Percentiles rank a stretch among this genome's conserved stretches.
phyloP scores from a whole-genome alignment of 2,888 invertebrate species.

The Tinea pellionella region DNA sequence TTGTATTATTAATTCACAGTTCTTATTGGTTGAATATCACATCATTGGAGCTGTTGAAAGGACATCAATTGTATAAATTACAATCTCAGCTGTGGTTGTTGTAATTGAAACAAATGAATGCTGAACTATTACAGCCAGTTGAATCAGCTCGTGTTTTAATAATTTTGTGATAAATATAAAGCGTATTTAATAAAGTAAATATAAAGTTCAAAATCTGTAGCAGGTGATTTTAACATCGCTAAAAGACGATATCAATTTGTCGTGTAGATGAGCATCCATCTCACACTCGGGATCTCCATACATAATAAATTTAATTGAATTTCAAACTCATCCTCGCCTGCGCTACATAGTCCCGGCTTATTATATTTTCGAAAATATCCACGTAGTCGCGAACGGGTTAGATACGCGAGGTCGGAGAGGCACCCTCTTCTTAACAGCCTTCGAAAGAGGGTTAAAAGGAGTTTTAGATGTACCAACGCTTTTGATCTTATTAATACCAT shows the following conservation, averaged over 20 bases:
- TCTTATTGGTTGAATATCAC: not conserved
- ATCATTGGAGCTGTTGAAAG: not conserved
- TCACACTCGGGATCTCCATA: slow-evolving; percentile 61
- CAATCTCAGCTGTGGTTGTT: not conserved
- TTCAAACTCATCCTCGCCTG: slow-evolving; percentile 46
- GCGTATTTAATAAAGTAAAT: too few relatives aligned
- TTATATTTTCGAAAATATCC: slow-evolving; percentile 63
- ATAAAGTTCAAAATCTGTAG: not conserved
- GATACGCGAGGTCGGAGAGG: slow-evolving; percentile 25
- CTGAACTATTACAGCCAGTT: not conserved
- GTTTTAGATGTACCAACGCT: slow-evolving; percentile 73
- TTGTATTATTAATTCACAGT: too few relatives aligned
- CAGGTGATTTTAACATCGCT: slow-evolving; percentile 2
- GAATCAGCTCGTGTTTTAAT: not conserved
- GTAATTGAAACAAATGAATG: not conserved
- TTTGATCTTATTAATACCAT: slow-evolving; percentile 82
- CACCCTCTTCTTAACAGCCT: slow-evolving; percentile 65
- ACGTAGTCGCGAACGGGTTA: slow-evolving; percentile 49
- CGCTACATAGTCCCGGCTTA: slow-evolving; percentile 36
- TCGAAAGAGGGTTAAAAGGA: slow-evolving; percentile 69
- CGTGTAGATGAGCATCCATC: slow-evolving; percentile 55
- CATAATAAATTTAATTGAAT: slow-evolving; percentile 70
- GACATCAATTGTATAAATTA: not conserved
- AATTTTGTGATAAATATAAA: not conserved
- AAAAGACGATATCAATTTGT: slow-evolving; percentile 40